Evolutionary conservation across 2,113 vertebrate genomes (phyloP).

Genomic region (Climacteris rufus): DNA sequence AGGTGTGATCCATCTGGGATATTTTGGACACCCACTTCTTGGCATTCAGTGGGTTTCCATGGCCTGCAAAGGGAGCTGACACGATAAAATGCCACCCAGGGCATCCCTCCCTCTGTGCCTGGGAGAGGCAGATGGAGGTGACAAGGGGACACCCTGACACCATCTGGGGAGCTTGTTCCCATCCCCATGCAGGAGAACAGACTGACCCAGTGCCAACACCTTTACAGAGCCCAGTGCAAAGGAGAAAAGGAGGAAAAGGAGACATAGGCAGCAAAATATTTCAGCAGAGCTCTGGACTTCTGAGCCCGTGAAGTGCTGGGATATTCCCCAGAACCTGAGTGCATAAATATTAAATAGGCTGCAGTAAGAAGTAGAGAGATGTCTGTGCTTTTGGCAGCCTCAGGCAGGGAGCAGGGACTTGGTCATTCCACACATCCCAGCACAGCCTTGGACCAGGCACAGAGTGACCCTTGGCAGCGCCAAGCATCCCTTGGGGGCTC

Average conservation of each 20-base stretch:
- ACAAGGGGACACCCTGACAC: not conserved
- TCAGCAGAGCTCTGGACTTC: not conserved
- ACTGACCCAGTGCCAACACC: not conserved
- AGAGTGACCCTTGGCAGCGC: not conserved
- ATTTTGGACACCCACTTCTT: not conserved
- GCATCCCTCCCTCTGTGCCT: not conserved
- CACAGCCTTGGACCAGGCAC: not conserved
- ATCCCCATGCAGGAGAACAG: not conserved
- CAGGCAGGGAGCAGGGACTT: not conserved
- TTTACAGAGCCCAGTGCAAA: not conserved
- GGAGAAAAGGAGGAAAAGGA: not conserved
- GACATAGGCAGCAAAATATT: not conserved
- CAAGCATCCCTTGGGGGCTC: accelerated
- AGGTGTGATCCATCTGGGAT: not conserved
- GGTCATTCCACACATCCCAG: accelerated
- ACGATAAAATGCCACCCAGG: not conserved
- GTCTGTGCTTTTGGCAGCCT: not conserved
- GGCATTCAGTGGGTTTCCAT: not conserved
- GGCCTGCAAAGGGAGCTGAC: not conserved
- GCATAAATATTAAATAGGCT: constrained; percentile 1
- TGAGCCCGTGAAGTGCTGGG: not conserved
- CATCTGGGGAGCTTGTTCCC: not conserved
- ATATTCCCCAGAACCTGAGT: not conserved
- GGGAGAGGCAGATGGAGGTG: not conserved
- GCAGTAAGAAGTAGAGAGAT: not conserved